phyloP scores from a whole-genome alignment of 2,113 vertebrate genomes.

The Ranitomeya variabilis region DNA sequence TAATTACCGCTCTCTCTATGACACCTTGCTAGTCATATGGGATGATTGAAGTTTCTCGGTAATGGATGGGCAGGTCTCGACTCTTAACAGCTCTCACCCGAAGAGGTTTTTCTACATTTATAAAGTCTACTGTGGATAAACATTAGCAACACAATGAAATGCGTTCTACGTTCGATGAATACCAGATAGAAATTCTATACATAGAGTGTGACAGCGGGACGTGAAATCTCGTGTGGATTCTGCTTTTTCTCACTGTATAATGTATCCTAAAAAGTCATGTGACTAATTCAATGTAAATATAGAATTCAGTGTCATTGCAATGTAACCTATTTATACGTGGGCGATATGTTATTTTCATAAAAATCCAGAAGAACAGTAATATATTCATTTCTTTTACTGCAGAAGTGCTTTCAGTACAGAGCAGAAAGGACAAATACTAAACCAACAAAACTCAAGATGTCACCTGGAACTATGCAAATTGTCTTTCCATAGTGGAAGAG shows the following conservation, averaged over 20 bases:
- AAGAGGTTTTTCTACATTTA: neutral
- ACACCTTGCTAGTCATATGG: neutral
- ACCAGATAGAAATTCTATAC: neutral
- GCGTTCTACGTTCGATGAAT: neutral
- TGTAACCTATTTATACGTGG: neutral
- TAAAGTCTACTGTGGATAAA: neutral
- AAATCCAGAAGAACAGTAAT: neutral
- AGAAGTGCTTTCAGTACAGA: neutral
- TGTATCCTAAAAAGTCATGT: neutral
- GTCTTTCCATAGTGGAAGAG: too few species aligned
- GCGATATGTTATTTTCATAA: neutral
- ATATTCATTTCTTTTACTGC: neutral
- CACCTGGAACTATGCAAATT: neutral
- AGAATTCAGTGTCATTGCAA: neutral
- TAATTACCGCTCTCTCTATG: neutral
- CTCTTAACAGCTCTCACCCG: neutral
- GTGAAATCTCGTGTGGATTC: neutral
- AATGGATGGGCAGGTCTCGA: neutral
- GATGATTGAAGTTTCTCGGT: neutral
- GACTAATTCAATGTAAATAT: slow-evolving; percentile 8
- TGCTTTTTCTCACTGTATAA: neutral
- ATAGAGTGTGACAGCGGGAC: neutral
- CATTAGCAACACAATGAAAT: neutral
- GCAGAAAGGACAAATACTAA: neutral
- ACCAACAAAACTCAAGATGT: neutral